These are phyloP conservation scores for Engystomops pustulosus DNA, from an alignment of 2,113 vertebrate species.

Conservation along the genomic window DNA sequence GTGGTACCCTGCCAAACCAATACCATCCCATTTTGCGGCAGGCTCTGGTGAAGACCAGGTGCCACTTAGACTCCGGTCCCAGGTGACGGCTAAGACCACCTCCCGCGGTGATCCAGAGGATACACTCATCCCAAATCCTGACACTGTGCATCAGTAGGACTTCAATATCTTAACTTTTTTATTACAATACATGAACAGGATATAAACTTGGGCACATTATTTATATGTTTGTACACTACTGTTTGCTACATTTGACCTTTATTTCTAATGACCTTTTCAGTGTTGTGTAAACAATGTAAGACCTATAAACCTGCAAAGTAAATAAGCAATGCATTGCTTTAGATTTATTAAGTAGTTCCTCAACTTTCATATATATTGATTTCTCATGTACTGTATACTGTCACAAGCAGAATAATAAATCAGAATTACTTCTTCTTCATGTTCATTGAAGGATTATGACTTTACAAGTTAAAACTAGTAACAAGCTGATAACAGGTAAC, in stretches of 20 bases:
- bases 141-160: not conserved
- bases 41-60: no score
- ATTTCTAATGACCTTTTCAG: conserved; percentile 19
- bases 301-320: conserved; percentile 41
- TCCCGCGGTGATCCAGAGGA: no score
- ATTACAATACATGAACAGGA: not conserved
- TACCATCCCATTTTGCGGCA: no score
- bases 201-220: not conserved
- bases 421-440: not conserved
- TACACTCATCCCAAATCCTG: no score
- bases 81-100: no score
- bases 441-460: not conserved
- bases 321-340: conserved; percentile 32
- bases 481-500: not conserved
- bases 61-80: no score
- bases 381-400: conserved; percentile 33
- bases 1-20: no score
- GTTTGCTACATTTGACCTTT: conserved; percentile 33
- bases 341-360: conserved; percentile 28
- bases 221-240: not conserved
- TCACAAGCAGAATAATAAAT: conserved; percentile 14
- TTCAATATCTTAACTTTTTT: not conserved
- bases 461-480: not conserved
- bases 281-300: conserved; percentile 25
- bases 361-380: conserved; percentile 47